Evolutionary conservation across 1,140 invertebrate genomes (phyloP).

Genomic region (Delia radicum): DNA sequence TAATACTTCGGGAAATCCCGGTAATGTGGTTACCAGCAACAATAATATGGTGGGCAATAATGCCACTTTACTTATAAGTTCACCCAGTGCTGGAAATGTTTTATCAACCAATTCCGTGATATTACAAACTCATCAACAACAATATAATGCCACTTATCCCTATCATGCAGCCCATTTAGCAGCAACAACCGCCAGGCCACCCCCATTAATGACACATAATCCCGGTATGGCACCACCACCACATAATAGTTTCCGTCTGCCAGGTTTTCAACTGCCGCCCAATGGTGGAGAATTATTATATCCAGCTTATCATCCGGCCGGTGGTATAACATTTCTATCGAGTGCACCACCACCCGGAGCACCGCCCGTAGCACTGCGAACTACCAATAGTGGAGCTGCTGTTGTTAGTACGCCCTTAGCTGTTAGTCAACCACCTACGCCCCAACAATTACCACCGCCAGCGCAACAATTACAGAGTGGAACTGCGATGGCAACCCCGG

Average conservation of each 20-base stretch:
- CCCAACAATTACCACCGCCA: constrained; percentile 57
- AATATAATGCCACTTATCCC: constrained; percentile 41
- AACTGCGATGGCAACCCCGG: neutral
- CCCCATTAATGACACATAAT: constrained; percentile 60
- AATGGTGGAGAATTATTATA: constrained; percentile 51
- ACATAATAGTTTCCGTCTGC: constrained; percentile 56
- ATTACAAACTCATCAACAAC: constrained; percentile 27
- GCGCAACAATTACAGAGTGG: constrained; percentile 53
- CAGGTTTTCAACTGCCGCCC: constrained; percentile 56
- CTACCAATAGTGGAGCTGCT: constrained; percentile 31
- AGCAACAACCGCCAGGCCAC: constrained; percentile 60
- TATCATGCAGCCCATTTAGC: constrained; percentile 56
- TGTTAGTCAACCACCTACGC: constrained; percentile 34
- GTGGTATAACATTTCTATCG: constrained; percentile 41
- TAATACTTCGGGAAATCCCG: constrained; percentile 19
- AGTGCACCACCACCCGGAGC: constrained; percentile 22
- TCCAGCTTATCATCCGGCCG: constrained; percentile 55
- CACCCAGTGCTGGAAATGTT: constrained; percentile 28
- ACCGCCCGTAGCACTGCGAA: constrained; percentile 16
- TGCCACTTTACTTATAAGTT: constrained; percentile 30
- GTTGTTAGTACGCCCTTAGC: constrained; percentile 4
- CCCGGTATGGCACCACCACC: constrained; percentile 54
- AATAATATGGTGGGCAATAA: constrained; percentile 26
- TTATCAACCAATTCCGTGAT: constrained; percentile 32
- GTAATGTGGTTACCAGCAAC: constrained; percentile 13